These are phyloP conservation scores for Zoanthus sociatus DNA, from an alignment of 92 coral and sea anemone genomes.

Conservation along the genomic window DNA sequence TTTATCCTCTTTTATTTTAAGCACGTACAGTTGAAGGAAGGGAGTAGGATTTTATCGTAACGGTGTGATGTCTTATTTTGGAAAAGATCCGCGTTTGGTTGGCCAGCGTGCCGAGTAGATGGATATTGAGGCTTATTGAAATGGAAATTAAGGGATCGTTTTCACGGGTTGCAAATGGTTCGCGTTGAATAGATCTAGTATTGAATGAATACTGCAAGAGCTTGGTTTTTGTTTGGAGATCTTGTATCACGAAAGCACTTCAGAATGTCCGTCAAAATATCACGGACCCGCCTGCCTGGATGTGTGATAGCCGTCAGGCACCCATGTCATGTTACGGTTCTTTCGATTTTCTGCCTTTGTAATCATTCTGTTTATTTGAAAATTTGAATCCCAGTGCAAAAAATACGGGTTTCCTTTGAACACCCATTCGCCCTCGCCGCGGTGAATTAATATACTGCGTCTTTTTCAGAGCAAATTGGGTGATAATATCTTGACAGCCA, in stretches of 20 bases:
- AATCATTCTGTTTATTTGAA: slow-evolving; percentile 68
- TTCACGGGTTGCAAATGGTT: slow-evolving; percentile 76
- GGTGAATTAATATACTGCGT: slow-evolving; percentile 89
- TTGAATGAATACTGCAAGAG: slow-evolving; percentile 70
- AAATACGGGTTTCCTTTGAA: slow-evolving; percentile 42
- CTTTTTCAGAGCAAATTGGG: slow-evolving; percentile 85
- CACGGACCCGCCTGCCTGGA: slow-evolving; percentile 36
- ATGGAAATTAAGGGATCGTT: slow-evolving; percentile 84
- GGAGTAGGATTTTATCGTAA: slow-evolving; percentile 1
- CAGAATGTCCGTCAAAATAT: slow-evolving; percentile 52
- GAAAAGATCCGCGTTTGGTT: slow-evolving; percentile 41
- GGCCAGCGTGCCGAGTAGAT: slow-evolving; percentile 70
- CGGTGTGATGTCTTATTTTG: slow-evolving; percentile 25
- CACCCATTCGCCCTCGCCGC: slow-evolving; percentile 49
- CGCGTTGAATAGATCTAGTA: slow-evolving; percentile 68
- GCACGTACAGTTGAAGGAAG: slow-evolving; percentile 1
- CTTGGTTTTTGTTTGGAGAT: slow-evolving; percentile 50
- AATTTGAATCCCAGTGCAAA: slow-evolving; percentile 57
- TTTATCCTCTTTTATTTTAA: background rate
- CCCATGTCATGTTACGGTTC: slow-evolving; percentile 34
- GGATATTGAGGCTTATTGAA: slow-evolving; percentile 72
- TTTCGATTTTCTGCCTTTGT: slow-evolving; percentile 60
- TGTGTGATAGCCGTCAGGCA: slow-evolving; percentile 23
- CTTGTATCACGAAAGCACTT: slow-evolving; percentile 51
- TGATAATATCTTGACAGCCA: slow-evolving; percentile 83